Evolutionary conservation across 2,113 vertebrate genomes (phyloP).

Genomic region (Vulpes ferrilata): DNA sequence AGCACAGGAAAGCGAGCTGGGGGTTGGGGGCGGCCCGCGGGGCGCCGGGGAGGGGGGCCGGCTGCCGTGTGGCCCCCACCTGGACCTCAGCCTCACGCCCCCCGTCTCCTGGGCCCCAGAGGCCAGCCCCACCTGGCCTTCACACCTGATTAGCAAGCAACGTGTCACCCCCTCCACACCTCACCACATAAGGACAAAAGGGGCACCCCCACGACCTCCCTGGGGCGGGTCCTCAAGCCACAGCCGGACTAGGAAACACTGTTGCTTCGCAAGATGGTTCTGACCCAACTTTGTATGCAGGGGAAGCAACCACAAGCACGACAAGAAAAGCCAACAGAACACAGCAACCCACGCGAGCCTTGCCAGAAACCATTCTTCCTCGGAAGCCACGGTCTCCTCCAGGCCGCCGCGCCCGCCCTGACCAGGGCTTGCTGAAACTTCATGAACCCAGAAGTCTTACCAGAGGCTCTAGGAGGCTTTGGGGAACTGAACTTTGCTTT

Average conservation of each 20-base stretch:
- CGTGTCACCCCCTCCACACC: neutral
- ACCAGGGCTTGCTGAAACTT: slow-evolving; percentile 73
- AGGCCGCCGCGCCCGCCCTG: slow-evolving; percentile 62
- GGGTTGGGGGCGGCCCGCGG: neutral
- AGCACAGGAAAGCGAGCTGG: neutral
- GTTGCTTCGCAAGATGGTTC: slow-evolving; percentile 68
- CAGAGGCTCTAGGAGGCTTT: slow-evolving; percentile 91
- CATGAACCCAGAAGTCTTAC: slow-evolving; percentile 86
- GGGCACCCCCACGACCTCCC: neutral
- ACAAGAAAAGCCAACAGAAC: slow-evolving; percentile 73
- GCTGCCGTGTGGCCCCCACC: neutral
- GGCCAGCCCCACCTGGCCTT: neutral
- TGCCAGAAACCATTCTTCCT: slow-evolving; percentile 75
- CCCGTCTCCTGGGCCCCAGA: fast-evolving
- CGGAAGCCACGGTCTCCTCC: neutral
- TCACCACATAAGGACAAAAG: neutral
- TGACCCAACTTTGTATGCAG: slow-evolving; percentile 75
- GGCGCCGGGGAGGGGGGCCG: neutral
- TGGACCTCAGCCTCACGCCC: neutral
- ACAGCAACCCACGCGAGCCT: slow-evolving; percentile 74
- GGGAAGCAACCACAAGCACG: slow-evolving; percentile 65
- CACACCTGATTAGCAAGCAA: neutral
- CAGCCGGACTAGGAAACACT: slow-evolving; percentile 54
- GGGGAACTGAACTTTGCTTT: slow-evolving; percentile 82
- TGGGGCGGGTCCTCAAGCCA: slow-evolving; percentile 17